A percentile compares a stretch with the other conserved stretches of the same genome.
phyloP scores from a whole-genome alignment of 2,797 vertebrate genomes.

The Catharus ustulatus region DNA sequence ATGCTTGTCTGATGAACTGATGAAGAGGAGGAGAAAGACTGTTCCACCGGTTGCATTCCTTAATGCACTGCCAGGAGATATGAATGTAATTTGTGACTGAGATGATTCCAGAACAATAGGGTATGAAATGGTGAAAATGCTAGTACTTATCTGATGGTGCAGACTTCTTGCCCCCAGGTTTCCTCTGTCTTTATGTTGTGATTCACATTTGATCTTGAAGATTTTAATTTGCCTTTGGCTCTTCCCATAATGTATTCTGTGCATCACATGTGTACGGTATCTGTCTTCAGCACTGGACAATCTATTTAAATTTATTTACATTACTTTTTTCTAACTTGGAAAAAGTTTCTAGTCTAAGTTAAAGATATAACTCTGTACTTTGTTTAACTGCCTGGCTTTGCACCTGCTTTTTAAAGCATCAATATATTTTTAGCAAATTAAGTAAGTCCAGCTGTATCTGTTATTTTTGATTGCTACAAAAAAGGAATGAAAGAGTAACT shows the following conservation, averaged over 20 bases:
- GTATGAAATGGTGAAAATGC: background rate
- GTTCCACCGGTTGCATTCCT: background rate
- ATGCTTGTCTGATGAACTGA: background rate
- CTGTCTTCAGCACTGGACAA: background rate
- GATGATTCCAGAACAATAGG: background rate
- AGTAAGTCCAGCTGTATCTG: background rate
- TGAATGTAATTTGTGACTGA: background rate
- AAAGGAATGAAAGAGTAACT: background rate
- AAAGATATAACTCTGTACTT: background rate
- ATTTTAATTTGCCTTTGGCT: background rate
- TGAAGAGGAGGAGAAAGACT: background rate
- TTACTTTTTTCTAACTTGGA: background rate
- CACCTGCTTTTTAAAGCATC: background rate
- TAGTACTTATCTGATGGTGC: background rate
- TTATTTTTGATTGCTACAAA: background rate
- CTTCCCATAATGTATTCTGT: background rate
- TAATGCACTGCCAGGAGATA: background rate
- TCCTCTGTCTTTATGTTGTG: background rate
- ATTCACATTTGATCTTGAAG: background rate
- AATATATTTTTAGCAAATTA: background rate
- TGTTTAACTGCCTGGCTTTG: background rate
- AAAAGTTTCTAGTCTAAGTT: background rate
- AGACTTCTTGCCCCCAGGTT: background rate
- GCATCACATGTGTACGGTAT: background rate
- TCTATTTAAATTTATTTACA: background rate